These are phyloP conservation scores for Chloromyia formosa DNA, from an alignment of 2,888 invertebrate genomes.

Conservation along the genomic window DNA sequence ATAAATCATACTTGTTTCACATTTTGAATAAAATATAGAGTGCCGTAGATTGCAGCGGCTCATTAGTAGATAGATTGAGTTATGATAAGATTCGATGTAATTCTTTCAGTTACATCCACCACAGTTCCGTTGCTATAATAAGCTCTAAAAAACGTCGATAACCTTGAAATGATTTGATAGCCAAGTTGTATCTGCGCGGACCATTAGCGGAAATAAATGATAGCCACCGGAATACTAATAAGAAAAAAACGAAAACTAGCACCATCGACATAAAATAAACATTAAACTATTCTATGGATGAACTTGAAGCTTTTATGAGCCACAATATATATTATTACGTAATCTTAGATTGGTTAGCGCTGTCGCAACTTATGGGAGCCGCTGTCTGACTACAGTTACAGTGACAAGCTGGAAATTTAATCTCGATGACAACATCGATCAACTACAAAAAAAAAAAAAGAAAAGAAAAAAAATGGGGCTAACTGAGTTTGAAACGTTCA, in stretches of 20 bases:
- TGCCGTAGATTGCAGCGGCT: too few species aligned
- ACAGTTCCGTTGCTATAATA: too few species aligned
- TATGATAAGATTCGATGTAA: too few species aligned
- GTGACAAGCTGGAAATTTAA: neutral
- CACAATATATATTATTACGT: neutral
- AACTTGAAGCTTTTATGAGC: constrained; percentile 3
- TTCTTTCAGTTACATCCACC: too few species aligned
- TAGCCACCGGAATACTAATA: constrained; percentile 1
- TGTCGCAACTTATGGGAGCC: too few species aligned
- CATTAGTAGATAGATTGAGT: too few species aligned
- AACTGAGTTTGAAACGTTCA: neutral
- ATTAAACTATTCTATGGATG: neutral
- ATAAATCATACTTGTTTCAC: too few species aligned
- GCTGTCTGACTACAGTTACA: neutral
- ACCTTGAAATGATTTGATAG: constrained; percentile 29
- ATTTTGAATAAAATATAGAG: too few species aligned
- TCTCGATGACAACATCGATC: neutral
- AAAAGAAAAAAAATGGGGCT: neutral
- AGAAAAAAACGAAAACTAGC: neutral
- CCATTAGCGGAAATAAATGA: constrained; percentile 24
- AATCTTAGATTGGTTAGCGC: neutral
- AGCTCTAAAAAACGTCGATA: too few species aligned
- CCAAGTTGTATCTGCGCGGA: neutral
- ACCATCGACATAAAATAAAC: neutral
- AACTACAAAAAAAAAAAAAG: neutral